phyloP scores from a whole-genome alignment of 2,113 vertebrate species.

The Colaptes auratus region DNA sequence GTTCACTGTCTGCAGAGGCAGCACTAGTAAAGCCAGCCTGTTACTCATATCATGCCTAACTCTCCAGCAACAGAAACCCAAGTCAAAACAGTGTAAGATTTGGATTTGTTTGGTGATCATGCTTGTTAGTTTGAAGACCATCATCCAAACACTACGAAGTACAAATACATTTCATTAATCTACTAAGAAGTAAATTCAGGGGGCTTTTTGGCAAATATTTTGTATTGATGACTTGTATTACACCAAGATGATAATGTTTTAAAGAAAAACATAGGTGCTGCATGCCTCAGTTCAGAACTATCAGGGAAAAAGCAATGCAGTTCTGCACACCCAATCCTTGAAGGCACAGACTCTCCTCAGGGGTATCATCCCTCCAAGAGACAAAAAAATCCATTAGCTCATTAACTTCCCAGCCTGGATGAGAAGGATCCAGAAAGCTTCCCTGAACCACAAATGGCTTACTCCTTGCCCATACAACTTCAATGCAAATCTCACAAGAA shows the following conservation, averaged over 20 bases:
- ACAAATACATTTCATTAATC: neutral
- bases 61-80: neutral
- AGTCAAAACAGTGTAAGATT: neutral
- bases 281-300: neutral
- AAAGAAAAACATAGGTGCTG: neutral
- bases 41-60: neutral
- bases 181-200: neutral
- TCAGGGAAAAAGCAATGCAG: neutral
- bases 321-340: neutral
- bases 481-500: neutral
- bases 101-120: neutral
- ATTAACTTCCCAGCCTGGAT: neutral
- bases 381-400: slow-evolving; percentile 23
- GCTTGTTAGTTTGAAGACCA: neutral
- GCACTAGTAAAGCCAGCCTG: neutral
- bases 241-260: neutral
- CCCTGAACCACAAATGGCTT: neutral
- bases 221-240: neutral
- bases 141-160: neutral
- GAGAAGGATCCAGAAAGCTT: slow-evolving; percentile 12
- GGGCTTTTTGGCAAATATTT: rapidly evolving
- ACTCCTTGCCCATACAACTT: neutral
- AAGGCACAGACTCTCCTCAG: neutral
- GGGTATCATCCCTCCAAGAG: neutral
- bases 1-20: neutral